phyloP scores from a whole-genome alignment of 2,888 invertebrate species.

The Phorcus lineatus region DNA sequence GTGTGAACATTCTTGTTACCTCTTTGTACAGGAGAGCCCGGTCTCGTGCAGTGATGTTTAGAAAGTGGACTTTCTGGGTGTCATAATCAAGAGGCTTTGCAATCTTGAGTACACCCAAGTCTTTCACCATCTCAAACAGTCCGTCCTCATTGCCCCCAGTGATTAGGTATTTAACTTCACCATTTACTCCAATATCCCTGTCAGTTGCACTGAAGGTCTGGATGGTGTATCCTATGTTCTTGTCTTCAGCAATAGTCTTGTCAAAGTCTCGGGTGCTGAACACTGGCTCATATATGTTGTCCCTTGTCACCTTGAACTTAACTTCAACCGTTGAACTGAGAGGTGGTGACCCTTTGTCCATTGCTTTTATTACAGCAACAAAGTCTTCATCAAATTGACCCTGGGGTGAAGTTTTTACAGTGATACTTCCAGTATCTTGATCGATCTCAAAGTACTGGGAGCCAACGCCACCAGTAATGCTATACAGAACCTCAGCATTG shows the following conservation, averaged over 20 bases:
- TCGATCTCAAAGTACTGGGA: conserved; percentile 85
- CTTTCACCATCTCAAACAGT: conserved; percentile 87
- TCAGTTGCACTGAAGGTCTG: conserved; percentile 88
- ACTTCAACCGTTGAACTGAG: conserved; percentile 86
- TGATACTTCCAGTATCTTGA: conserved; percentile 86
- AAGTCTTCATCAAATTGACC: conserved; percentile 79
- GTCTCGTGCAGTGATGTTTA: conserved; percentile 92
- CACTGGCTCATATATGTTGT: conserved; percentile 86
- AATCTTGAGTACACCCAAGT: conserved; percentile 87
- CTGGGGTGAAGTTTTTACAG: conserved; percentile 80
- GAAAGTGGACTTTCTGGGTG: conserved; percentile 86
- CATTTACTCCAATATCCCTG: conserved; percentile 91
- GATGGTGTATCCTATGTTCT: conserved; percentile 89
- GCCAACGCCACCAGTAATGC: conserved; percentile 84
- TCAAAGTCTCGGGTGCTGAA: conserved; percentile 88
- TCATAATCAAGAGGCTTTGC: conserved; percentile 90
- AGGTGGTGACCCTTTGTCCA: conserved; percentile 91
- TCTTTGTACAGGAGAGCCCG: conserved; percentile 87
- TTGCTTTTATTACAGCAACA: conserved; percentile 83
- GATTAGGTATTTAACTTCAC: conserved; percentile 84
- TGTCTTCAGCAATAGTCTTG: conserved; percentile 93
- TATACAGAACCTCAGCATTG: conserved; percentile 91
- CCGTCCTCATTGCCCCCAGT: conserved; percentile 84
- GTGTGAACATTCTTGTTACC: conserved; percentile 87
- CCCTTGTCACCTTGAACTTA: conserved; percentile 80